phyloP scores from a whole-genome alignment of 1,140 invertebrate genomes.

The Brachionus angularis region DNA sequence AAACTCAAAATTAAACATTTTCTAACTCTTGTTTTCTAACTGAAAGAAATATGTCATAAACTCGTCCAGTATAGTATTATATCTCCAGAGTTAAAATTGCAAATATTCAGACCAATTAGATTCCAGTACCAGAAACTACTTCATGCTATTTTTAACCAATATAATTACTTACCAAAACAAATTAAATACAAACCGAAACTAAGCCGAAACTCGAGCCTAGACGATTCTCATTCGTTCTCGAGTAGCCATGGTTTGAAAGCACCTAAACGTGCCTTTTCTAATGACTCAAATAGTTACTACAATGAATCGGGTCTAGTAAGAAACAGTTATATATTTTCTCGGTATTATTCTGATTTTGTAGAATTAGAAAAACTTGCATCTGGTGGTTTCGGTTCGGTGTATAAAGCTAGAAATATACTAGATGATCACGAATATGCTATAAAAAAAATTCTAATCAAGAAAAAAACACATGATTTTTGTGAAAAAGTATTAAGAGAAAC shows the following conservation, averaged over 20 bases:
- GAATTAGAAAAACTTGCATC: constrained; percentile 23
- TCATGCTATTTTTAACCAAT: constrained; percentile 29
- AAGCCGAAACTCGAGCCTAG: not conserved
- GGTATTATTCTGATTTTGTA: constrained; percentile 27
- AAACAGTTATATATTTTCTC: constrained; percentile 25
- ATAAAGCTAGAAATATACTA: constrained; percentile 15
- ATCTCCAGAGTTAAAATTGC: not conserved
- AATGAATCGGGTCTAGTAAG: not conserved
- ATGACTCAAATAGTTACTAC: not conserved
- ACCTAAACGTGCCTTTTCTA: not conserved
- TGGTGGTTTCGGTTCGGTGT: constrained; percentile 32
- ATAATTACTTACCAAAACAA: not conserved
- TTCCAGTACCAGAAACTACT: constrained; percentile 27
- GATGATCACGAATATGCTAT: constrained; percentile 30
- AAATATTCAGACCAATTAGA: constrained; percentile 25
- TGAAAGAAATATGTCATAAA: not conserved
- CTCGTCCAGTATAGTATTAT: not conserved
- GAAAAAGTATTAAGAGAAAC: constrained; percentile 22
- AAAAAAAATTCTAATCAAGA: constrained; percentile 31
- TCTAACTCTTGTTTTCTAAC: not conserved
- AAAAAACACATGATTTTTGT: not conserved
- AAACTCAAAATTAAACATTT: no score
- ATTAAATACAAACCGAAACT: not conserved
- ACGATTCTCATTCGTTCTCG: not conserved
- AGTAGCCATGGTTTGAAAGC: not conserved